Evolutionary conservation across 2,797 vertebrate genomes (phyloP).

Genomic region (Betta splendens): DNA sequence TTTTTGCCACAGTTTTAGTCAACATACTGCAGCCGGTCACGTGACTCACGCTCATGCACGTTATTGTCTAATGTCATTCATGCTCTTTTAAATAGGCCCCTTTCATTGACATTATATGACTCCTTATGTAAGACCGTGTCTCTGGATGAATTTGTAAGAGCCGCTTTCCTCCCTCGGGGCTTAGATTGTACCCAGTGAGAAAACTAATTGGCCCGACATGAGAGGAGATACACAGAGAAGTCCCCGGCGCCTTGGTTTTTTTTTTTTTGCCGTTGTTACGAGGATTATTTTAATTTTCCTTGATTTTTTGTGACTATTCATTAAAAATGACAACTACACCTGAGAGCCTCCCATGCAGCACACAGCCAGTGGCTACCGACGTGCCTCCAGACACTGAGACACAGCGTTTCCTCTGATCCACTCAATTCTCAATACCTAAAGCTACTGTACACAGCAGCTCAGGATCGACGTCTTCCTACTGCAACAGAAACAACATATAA

Average conservation of each 20-base stretch:
- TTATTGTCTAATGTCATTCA: conserved; percentile 45
- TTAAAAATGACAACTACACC: conserved; percentile 48
- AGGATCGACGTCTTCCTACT: neutral
- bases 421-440: conserved; percentile 21
- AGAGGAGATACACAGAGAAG: conserved; percentile 30
- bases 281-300: conserved; percentile 48
- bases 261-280: conserved; percentile 23
- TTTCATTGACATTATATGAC: conserved; percentile 77
- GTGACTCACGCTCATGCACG: conserved; percentile 22
- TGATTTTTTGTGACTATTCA: conserved; percentile 56
- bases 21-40: neutral
- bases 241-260: conserved; percentile 36
- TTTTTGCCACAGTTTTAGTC: neutral
- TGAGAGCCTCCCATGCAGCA: conserved; percentile 31
- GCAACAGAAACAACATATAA: neutral
- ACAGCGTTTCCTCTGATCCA: conserved; percentile 32
- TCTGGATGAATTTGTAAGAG: conserved; percentile 68
- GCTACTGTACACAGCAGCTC: conserved; percentile 5
- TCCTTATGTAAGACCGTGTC: conserved; percentile 76
- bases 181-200: conserved; percentile 69
- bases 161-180: conserved; percentile 62
- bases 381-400: conserved; percentile 12
- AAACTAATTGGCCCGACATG: conserved; percentile 57
- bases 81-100: conserved; percentile 54
- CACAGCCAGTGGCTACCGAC: conserved; percentile 14